Conservation (phyloP, 2,888 invertebrate species). For the Orchesella flavescens region DNA sequence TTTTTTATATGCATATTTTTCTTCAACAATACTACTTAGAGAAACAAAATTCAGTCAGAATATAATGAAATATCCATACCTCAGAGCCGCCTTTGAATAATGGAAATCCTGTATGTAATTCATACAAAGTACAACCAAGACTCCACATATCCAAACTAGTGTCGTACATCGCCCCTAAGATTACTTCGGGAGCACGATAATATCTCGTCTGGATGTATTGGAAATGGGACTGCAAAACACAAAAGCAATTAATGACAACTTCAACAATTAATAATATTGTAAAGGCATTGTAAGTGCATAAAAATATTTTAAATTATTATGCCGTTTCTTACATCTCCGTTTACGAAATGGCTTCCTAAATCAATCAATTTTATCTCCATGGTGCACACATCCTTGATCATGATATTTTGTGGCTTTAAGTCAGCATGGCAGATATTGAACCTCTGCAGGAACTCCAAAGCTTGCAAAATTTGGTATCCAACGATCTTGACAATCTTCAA, state of each 20-base stretch:
- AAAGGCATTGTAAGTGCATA: not conserved
- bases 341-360: conserved; percentile 16
- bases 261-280: too few relatives aligned
- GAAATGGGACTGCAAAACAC: too few relatives aligned
- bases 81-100: conserved; percentile 7
- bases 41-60: not conserved
- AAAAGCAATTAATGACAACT: not conserved
- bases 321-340: not conserved
- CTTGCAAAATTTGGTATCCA: conserved; percentile 17
- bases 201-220: conserved; percentile 11
- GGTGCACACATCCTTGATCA: not conserved
- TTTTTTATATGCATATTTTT: not conserved
- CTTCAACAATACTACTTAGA: not conserved
- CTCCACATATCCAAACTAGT: conserved; percentile 27
- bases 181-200: conserved; percentile 30
- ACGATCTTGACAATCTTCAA: not conserved
- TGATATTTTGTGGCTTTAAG: conserved; percentile 38
- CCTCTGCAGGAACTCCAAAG: conserved; percentile 3
- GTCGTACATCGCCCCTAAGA: not conserved
- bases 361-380: conserved; percentile 29
- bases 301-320: not conserved
- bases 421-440: conserved; percentile 6
- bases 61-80: not conserved
- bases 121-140: conserved; percentile 8
- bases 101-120: not conserved